A percentile compares a stretch with the other conserved stretches of the same genome.
phyloP scores from a whole-genome alignment of 2,888 invertebrate genomes.

The Thyatira batis region DNA sequence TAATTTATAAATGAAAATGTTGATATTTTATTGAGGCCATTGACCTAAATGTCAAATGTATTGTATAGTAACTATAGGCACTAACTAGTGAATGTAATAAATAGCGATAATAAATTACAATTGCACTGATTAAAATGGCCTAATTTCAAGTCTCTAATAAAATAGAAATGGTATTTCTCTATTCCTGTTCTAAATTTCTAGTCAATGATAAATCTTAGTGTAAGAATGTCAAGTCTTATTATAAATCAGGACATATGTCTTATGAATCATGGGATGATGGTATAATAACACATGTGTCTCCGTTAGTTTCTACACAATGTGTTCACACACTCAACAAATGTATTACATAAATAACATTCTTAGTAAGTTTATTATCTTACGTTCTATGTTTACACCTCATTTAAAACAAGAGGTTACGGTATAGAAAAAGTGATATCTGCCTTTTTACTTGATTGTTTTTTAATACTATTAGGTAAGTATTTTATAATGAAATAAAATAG shows the following conservation, averaged over 20 bases:
- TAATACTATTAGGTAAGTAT: too few relatives aligned
- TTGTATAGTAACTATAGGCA: too few relatives aligned
- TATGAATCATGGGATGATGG: conserved; percentile 51
- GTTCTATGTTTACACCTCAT: conserved; percentile 12
- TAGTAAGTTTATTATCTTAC: conserved; percentile 49
- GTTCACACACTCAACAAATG: conserved; percentile 32
- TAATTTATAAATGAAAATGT: too few relatives aligned
- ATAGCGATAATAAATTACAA: neutral
- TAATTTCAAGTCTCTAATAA: neutral
- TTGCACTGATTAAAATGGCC: neutral
- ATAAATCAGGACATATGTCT: conserved; percentile 53
- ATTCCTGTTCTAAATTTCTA: neutral
- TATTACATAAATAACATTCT: conserved; percentile 48
- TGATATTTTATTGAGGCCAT: too few relatives aligned
- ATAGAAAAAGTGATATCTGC: too few relatives aligned
- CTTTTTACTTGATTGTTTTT: neutral
- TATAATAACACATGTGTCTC: conserved; percentile 47
- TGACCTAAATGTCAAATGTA: too few relatives aligned
- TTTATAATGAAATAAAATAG: too few relatives aligned
- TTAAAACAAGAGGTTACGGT: conserved; percentile 3
- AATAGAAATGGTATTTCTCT: neutral
- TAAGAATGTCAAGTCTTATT: conserved; percentile 6
- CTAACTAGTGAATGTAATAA: neutral
- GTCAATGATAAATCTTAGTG: neutral
- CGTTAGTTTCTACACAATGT: conserved; percentile 50